Base-by-base conservation (phyloP, 2,888 invertebrate genomes). In the Diplolepis rosae region DNA sequence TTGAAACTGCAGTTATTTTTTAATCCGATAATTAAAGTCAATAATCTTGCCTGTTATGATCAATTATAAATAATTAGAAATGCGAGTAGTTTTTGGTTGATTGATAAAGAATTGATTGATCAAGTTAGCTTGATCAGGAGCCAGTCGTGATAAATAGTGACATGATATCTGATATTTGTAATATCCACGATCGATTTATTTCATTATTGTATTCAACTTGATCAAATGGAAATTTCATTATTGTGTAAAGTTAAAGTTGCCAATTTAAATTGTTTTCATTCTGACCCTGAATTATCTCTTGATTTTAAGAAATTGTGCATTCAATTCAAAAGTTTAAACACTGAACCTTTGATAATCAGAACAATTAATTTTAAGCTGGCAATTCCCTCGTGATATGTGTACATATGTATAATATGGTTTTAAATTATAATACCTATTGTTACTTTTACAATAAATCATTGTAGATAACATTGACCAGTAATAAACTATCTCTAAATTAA, bases 401-500 rank as follows among this genome's bases (percentile, higher is more conserved):
- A 85, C 77, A 85, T 85, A 85, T 85, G 85, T 86, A 85, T 80
- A 65, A 84, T 85, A 85, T 83, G 80, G 81, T 83, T 84, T 84
- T 84, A 83, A 85, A 78, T 84, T 84, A 84, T 81, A 84, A 61
- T 80, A 79, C 77, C 79, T 83, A 85, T 85, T 87, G 86, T 86
- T 86, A 87, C 84, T 86, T 85, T 86, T 86, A 85, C 82, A 82
- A 81, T 80, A 82, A 82, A 84, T 81, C 79, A 82, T 81, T 87
- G 87, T 86, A 85, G 84, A 85, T 86, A 86, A 84, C 79, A 81
- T 78, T 77, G 79, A 81, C 76, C 79, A 80, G 75, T 77, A 80
- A 84, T 84, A 84, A 85, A 84, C 4, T 2, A 61, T 61, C 11
- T 7, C 22, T 48, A 22, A 48, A 48, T 48, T 39, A 61, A n/a